A percentile compares a stretch with the other conserved stretches of the same genome.
Conservation (phyloP, 2,888 invertebrate species). For the Cheilosia vernalis region DNA sequence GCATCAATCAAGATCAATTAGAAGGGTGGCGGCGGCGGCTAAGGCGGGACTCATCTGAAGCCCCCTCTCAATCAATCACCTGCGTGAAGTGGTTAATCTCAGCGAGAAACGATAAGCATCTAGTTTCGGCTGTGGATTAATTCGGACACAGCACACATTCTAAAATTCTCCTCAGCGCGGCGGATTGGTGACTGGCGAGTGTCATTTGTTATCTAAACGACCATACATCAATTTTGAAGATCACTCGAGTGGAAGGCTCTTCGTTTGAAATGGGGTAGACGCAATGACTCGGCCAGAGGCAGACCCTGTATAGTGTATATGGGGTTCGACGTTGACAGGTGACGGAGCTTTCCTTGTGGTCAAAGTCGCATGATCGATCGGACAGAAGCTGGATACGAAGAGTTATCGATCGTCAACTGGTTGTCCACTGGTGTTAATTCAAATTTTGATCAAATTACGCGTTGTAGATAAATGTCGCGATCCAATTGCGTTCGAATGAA, state of each 20-base stretch:
- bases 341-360: conserved; percentile 61
- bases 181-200: conserved; percentile 37
- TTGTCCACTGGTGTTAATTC: conserved; percentile 53
- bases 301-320: neutral
- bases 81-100: conserved; percentile 63
- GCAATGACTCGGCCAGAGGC: conserved; percentile 1
- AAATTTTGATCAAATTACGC: conserved; percentile 54
- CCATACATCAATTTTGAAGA: conserved; percentile 65
- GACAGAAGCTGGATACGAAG: conserved; percentile 59
- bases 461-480: conserved; percentile 65
- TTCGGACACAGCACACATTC: conserved; percentile 42
- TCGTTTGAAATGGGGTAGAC: conserved; percentile 33
- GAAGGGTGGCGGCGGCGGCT: conserved; percentile 11
- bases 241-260: conserved; percentile 52
- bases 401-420: conserved; percentile 68
- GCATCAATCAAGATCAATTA: conserved; percentile 71
- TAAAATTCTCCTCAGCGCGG: neutral
- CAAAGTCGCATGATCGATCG: conserved; percentile 62
- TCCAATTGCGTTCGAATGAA: conserved; percentile 67
- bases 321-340: conserved; percentile 68
- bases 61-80: conserved; percentile 64
- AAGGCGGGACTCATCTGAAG: conserved; percentile 57
- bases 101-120: conserved; percentile 48
- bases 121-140: conserved; percentile 62
- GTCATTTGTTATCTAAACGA: conserved; percentile 64